Evolutionary conservation across 1,140 invertebrate species (phyloP).

Genomic region (Anoplophora glabripennis): DNA sequence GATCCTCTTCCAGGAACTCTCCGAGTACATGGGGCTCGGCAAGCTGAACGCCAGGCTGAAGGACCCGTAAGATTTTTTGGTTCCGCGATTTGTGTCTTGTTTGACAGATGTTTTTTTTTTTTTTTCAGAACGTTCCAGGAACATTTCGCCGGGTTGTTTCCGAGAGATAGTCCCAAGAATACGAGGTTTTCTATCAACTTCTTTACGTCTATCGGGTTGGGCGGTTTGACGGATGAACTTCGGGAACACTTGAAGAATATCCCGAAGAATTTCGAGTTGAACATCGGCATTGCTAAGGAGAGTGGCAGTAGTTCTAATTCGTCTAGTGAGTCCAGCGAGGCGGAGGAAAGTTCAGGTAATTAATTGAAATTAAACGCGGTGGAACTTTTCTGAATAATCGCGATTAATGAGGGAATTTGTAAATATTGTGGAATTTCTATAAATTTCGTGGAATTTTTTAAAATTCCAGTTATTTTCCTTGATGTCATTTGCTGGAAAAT

Average conservation of each 20-base stretch:
- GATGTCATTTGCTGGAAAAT: too few relatives aligned
- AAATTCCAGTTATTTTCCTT: too few relatives aligned
- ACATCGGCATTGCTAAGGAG: slow-evolving; percentile 34
- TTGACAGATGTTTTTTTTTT: slow-evolving; percentile 20
- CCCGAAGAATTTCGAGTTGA: slow-evolving; percentile 59
- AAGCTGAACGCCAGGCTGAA: slow-evolving; percentile 89
- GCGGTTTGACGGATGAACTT: slow-evolving; percentile 92
- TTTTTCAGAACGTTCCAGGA: slow-evolving; percentile 71
- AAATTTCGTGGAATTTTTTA: too few relatives aligned
- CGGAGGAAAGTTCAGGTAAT: slow-evolving; percentile 12
- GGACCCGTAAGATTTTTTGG: slow-evolving; percentile 66
- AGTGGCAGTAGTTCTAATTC: slow-evolving; percentile 33
- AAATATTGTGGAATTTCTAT: too few relatives aligned
- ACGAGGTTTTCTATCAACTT: slow-evolving; percentile 99
- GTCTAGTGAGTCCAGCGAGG: slow-evolving; percentile 12
- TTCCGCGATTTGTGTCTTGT: background rate
- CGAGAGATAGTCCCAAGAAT: slow-evolving; percentile 92
- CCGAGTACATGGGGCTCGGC: slow-evolving; percentile 91
- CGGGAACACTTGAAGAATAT: slow-evolving; percentile 85
- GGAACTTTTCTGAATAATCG: too few relatives aligned
- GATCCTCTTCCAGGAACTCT: slow-evolving; percentile 94
- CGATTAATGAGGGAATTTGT: too few relatives aligned
- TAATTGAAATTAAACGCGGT: too few relatives aligned
- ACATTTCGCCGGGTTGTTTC: slow-evolving; percentile 91
- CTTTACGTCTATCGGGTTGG: slow-evolving; percentile 97